Evolutionary conservation across 2,888 invertebrate species (phyloP).

Genomic region (Rotaria macrura): DNA sequence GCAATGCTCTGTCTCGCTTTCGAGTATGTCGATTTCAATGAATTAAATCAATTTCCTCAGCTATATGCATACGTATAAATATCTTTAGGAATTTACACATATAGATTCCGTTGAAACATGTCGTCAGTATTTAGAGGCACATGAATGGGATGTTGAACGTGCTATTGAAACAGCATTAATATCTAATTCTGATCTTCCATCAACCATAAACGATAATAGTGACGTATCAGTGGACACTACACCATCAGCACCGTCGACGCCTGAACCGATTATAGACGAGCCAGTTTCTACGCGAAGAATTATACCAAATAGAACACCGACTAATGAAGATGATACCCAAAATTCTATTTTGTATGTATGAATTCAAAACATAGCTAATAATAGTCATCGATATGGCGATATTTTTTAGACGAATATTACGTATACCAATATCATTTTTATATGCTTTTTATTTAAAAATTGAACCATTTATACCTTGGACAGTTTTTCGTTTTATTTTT

Average conservation of each 20-base stretch:
- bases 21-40: background rate
- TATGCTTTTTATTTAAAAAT: background rate
- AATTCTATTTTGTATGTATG: background rate
- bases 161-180: slow-evolving; percentile 14
- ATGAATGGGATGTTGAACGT: slow-evolving; percentile 4
- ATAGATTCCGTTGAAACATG: slow-evolving; percentile 14
- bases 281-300: background rate
- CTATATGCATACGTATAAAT: background rate
- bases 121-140: background rate
- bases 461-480: background rate
- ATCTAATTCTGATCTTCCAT: background rate
- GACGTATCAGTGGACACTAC: background rate
- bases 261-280: background rate
- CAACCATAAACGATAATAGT: background rate
- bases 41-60: background rate
- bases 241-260: slow-evolving; percentile 1
- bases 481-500: background rate
- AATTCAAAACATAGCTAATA: too few species aligned
- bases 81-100: background rate
- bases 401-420: background rate
- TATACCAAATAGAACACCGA: background rate
- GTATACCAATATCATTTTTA: background rate
- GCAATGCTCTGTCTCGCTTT: slow-evolving; percentile 9
- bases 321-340: background rate
- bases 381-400: background rate